Conservation (phyloP, 2,797 vertebrate genomes). For the Cryptoblepharus egeriae region DNA sequence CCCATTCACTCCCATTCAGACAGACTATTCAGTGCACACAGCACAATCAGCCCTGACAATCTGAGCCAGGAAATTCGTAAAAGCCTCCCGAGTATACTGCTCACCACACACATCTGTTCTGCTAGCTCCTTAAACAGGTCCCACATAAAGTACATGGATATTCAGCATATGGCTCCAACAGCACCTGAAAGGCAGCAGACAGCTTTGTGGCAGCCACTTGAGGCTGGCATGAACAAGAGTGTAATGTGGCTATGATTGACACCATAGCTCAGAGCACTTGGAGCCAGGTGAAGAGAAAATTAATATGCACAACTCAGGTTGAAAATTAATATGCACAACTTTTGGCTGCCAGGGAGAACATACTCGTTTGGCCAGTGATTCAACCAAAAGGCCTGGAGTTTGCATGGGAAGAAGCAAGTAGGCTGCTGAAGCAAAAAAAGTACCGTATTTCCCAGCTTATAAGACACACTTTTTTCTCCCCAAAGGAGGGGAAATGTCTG, state of each 20-base stretch:
- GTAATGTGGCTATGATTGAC: neutral
- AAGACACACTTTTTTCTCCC: no score
- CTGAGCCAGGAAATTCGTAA: neutral
- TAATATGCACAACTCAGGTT: constrained; percentile 7
- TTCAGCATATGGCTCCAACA: constrained; percentile 32
- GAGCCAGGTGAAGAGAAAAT: constrained; percentile 5
- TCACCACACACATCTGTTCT: constrained; percentile 63
- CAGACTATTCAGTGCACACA: neutral
- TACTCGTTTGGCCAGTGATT: neutral
- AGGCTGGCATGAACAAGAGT: constrained; percentile 4
- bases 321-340: no score
- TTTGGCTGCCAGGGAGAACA: neutral
- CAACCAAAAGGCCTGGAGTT: neutral
- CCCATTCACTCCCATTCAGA: neutral
- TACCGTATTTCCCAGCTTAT: no score
- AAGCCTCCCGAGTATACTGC: constrained; percentile 25
- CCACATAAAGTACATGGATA: constrained; percentile 41
- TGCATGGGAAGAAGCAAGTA: neutral
- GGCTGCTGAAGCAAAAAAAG: neutral
- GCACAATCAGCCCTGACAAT: neutral
- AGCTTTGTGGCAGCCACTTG: neutral
- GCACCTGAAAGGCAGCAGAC: constrained; percentile 44
- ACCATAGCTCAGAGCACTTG: neutral
- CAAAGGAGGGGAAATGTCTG: no score
- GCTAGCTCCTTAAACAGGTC: constrained; percentile 25